These are phyloP conservation scores for Upupa epops DNA, from an alignment of 2,113 vertebrate species.

Conservation along the genomic window DNA sequence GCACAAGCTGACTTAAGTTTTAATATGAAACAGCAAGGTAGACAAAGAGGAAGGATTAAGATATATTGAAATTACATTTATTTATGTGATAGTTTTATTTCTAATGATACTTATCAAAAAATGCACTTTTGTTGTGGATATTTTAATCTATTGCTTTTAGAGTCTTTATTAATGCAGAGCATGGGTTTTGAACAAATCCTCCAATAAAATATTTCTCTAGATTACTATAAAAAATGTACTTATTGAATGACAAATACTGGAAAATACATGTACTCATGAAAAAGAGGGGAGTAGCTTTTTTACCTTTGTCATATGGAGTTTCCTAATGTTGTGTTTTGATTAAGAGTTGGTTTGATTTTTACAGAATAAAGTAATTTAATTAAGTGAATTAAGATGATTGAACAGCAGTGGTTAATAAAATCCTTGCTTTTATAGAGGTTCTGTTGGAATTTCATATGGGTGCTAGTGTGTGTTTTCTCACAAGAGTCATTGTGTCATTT, in stretches of 20 bases:
- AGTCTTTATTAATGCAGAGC: neutral
- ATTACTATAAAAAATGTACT: neutral
- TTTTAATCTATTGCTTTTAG: neutral
- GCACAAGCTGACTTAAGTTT: neutral
- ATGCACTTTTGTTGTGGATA: too few species aligned
- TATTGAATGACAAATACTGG: neutral
- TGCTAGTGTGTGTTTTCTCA: neutral
- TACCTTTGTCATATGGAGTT: neutral
- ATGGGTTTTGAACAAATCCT: neutral
- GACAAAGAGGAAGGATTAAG: neutral
- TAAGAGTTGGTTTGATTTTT: neutral
- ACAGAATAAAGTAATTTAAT: neutral
- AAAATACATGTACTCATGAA: neutral
- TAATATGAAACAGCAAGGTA: neutral
- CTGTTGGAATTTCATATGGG: neutral
- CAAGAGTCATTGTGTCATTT: neutral
- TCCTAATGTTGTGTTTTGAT: neutral
- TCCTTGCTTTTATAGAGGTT: neutral
- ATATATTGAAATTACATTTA: neutral
- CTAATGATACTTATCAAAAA: neutral
- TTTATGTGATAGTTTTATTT: neutral
- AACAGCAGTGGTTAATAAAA: neutral
- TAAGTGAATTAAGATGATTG: neutral
- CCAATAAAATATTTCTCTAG: neutral
- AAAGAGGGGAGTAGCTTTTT: neutral